Evolutionary conservation across 2,797 vertebrate genomes (phyloP).

Genomic region (Microcaecilia unicolor): DNA sequence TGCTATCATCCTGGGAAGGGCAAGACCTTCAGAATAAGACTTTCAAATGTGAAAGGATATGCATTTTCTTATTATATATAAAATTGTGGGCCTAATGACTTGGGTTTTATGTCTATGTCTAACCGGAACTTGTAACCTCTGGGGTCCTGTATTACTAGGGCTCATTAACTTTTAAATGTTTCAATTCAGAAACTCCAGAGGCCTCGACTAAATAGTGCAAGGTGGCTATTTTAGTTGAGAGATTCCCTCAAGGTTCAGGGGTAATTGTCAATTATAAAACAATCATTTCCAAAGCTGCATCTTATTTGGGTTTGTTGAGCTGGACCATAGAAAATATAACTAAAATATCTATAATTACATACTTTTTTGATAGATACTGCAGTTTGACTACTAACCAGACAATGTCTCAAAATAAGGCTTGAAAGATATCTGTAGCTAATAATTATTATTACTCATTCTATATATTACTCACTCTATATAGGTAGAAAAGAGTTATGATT

Average conservation of each 20-base stretch:
- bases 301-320: no score
- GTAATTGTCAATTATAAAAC: slow-evolving; percentile 28
- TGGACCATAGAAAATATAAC: no score
- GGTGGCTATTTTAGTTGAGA: slow-evolving; percentile 15
- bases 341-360: no score
- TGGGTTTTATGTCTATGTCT: no score
- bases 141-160: slow-evolving; percentile 23
- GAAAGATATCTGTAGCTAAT: no score
- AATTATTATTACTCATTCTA: no score
- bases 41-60: neutral
- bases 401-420: no score
- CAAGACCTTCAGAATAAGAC: neutral
- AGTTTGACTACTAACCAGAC: no score
- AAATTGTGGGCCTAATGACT: neutral
- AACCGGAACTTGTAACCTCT: neutral
- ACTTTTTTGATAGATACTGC: no score
- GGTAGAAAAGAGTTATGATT: no score
- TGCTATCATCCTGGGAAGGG: neutral
- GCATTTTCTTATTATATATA: neutral
- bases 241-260: slow-evolving; percentile 21
- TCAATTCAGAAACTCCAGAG: slow-evolving; percentile 26
- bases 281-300: no score
- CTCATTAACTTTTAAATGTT: slow-evolving; percentile 36
- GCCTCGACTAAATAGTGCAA: slow-evolving; percentile 4
- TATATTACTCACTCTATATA: no score